phyloP scores from a whole-genome alignment of 2,888 invertebrate genomes.

The Meloe dianella region DNA sequence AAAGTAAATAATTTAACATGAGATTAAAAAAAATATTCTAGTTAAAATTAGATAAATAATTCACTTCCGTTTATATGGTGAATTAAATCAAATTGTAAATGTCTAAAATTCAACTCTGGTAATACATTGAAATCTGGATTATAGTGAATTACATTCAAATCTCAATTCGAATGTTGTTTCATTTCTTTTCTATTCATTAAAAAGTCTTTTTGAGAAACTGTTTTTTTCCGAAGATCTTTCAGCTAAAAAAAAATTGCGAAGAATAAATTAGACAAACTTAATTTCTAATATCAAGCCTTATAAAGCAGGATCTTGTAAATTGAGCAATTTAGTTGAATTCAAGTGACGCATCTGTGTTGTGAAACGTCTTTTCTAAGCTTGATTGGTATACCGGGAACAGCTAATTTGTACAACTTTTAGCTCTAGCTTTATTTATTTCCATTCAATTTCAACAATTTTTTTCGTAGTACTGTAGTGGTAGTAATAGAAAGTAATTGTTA shows the following conservation, averaged over 20 bases:
- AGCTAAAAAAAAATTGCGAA: constrained; percentile 11
- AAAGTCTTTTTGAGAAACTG: not conserved
- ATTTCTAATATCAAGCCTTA: constrained; percentile 39
- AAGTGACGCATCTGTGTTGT: constrained; percentile 40
- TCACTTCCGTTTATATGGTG: not conserved
- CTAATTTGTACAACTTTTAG: constrained; percentile 33
- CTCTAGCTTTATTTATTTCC: constrained; percentile 25
- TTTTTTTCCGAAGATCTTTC: not conserved
- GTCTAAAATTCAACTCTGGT: not conserved
- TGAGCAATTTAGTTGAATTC: constrained; percentile 38
- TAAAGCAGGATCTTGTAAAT: constrained; percentile 39
- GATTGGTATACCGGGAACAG: constrained; percentile 36
- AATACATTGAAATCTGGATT: constrained; percentile 4
- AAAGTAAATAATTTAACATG: not conserved
- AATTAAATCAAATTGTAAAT: not conserved
- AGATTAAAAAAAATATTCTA: not conserved
- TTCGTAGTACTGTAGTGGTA: not conserved
- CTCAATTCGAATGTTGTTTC: not conserved
- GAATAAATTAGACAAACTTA: constrained; percentile 34
- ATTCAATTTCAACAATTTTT: not conserved
- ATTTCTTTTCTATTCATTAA: constrained; percentile 10
- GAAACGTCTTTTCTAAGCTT: constrained; percentile 37
- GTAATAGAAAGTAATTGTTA: not conserved
- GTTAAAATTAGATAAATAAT: not conserved
- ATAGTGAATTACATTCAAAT: not conserved